Percentiles rank a stretch among this genome's conserved stretches.
These are phyloP conservation scores for Psittacara wagleri DNA, from an alignment of 2,113 vertebrate species.

Conservation along the genomic window DNA sequence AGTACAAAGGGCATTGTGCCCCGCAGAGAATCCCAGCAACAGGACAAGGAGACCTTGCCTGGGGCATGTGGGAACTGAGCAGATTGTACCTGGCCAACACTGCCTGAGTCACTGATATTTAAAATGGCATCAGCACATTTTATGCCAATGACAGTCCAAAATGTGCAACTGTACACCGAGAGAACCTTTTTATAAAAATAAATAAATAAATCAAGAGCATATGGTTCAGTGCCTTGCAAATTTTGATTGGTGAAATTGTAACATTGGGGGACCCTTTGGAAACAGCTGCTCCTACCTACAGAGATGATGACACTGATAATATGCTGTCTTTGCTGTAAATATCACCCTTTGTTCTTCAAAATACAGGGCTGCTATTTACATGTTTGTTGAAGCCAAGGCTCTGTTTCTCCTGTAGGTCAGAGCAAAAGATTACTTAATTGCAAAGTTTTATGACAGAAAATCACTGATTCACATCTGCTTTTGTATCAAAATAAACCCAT, in stretches of 20 bases:
- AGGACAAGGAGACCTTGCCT: background rate
- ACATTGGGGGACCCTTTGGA: background rate
- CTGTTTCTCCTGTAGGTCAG: background rate
- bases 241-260: background rate
- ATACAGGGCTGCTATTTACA: background rate
- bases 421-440: conserved; percentile 16
- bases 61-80: background rate
- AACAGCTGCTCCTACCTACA: background rate
- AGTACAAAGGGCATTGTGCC: background rate
- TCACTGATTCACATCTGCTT: background rate
- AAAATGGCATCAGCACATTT: background rate
- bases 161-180: background rate
- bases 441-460: background rate
- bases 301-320: conserved; percentile 33
- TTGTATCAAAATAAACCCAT: background rate
- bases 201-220: background rate
- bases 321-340: conserved; percentile 3
- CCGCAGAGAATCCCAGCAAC: background rate
- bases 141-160: background rate
- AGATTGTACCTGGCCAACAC: background rate
- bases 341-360: conserved; percentile 19
- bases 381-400: background rate
- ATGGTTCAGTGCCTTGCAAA: background rate
- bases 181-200: background rate
- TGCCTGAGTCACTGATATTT: background rate